Evolutionary conservation across 1,140 invertebrate genomes (phyloP).

Genomic region (Drusus annulatus): DNA sequence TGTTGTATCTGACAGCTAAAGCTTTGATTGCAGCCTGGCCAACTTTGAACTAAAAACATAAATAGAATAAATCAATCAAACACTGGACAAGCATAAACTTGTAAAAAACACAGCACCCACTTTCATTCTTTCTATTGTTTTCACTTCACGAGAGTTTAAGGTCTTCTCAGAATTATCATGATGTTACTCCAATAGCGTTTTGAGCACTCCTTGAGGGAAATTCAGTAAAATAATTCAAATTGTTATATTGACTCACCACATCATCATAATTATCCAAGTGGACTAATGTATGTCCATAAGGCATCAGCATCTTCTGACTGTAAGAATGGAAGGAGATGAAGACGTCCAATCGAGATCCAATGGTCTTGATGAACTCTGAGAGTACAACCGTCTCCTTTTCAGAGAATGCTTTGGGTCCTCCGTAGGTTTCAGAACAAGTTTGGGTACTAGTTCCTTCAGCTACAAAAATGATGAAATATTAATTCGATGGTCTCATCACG

Average conservation of each 20-base stretch:
- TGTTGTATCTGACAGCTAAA: conserved; percentile 71
- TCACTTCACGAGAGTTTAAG: too few relatives aligned
- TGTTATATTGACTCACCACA: conserved; percentile 66
- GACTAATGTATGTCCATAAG: conserved; percentile 77
- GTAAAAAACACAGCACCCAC: too few relatives aligned
- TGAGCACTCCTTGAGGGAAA: too few relatives aligned
- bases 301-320: conserved; percentile 80
- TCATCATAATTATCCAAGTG: conserved; percentile 77
- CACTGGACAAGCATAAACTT: too few relatives aligned
- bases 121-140: too few relatives aligned
- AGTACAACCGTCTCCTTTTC: conserved; percentile 78
- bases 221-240: too few relatives aligned
- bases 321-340: conserved; percentile 83
- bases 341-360: conserved; percentile 64
- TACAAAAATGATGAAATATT: conserved; percentile 58
- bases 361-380: conserved; percentile 65
- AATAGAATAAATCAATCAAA: conserved; percentile 11
- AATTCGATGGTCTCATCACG: conserved; percentile 53
- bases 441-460: conserved; percentile 75
- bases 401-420: conserved; percentile 78
- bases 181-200: too few relatives aligned
- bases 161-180: too few relatives aligned
- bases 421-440: conserved; percentile 79
- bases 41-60: conserved; percentile 61
- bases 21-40: conserved; percentile 68